A percentile compares a stretch with the other conserved stretches of the same genome.
Evolutionary conservation across 2,113 vertebrate genomes (phyloP).

Genomic region (Antigone vipio): DNA sequence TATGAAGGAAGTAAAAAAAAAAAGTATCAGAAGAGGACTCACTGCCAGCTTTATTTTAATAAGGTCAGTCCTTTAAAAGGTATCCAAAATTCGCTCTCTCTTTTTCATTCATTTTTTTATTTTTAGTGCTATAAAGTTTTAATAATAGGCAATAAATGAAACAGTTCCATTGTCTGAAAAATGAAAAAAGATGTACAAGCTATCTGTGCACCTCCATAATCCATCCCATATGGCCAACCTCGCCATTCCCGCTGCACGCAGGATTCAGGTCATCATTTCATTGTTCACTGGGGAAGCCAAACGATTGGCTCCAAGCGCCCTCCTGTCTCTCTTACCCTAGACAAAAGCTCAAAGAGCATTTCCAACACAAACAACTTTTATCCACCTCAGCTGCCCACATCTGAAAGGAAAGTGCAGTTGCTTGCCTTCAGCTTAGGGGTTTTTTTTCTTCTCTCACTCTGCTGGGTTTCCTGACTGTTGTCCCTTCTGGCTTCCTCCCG

Average conservation of each 20-base stretch:
- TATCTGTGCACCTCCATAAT: slow-evolving; percentile 81
- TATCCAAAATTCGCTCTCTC: slow-evolving; percentile 39
- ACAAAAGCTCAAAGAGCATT: slow-evolving; percentile 26
- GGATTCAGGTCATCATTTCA: not conserved
- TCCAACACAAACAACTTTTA: not conserved
- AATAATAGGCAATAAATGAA: slow-evolving; percentile 85
- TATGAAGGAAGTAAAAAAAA: slow-evolving; percentile 48
- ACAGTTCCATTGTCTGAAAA: slow-evolving; percentile 82
- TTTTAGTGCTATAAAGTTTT: slow-evolving; percentile 78
- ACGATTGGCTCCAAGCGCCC: not conserved
- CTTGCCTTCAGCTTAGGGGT: not conserved
- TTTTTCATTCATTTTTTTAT: slow-evolving; percentile 78
- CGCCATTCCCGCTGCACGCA: not conserved
- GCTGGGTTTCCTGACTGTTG: not conserved
- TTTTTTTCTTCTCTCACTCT: not conserved
- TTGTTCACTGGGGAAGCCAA: slow-evolving; percentile 7
- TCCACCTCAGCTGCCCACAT: slow-evolving; percentile 29
- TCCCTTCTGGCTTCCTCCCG: not conserved
- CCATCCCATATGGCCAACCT: slow-evolving; percentile 75
- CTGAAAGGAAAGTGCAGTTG: not conserved
- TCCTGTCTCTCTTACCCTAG: not conserved
- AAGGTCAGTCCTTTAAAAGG: slow-evolving; percentile 44
- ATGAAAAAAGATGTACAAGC: slow-evolving; percentile 80
- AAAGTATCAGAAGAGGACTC: slow-evolving; percentile 7
- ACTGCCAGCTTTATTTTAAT: slow-evolving; percentile 39